Conservation (phyloP, 2,888 invertebrate species). For the Pseudanteris insignis region DNA sequence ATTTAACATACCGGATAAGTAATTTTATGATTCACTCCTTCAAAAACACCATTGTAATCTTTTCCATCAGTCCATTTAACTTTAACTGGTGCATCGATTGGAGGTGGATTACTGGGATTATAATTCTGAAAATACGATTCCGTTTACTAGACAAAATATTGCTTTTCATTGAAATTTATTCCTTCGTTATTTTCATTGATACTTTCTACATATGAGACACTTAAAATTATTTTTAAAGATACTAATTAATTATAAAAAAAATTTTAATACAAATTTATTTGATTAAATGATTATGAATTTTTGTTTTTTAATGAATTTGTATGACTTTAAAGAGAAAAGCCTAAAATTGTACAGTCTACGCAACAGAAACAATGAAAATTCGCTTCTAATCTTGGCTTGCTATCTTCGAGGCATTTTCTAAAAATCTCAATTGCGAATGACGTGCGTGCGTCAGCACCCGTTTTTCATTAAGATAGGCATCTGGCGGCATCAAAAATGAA, state of each 20-base stretch:
- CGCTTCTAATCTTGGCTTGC: too few relatives aligned
- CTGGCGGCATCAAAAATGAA: constrained; percentile 5
- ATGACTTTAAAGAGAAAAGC: neutral
- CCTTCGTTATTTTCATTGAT: too few relatives aligned
- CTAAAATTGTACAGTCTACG: neutral
- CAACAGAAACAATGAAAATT: neutral
- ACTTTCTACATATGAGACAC: too few relatives aligned
- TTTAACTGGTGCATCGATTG: constrained; percentile 67
- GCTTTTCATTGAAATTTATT: too few relatives aligned
- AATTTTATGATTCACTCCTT: constrained; percentile 63
- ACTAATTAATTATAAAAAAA: too few relatives aligned
- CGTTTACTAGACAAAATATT: neutral
- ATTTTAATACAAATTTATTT: neutral
- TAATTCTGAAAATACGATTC: constrained; percentile 40
- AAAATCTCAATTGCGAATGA: constrained; percentile 6
- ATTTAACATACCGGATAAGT: constrained; percentile 65
- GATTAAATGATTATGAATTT: neutral
- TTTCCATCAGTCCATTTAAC: constrained; percentile 71
- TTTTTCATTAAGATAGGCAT: neutral
- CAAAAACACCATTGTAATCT: constrained; percentile 67
- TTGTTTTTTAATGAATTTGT: neutral
- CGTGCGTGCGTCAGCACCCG: constrained; percentile 1
- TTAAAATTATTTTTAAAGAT: too few relatives aligned
- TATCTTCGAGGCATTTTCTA: neutral
- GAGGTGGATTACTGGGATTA: constrained; percentile 60